These are phyloP conservation scores for Clavelina lepadiformis DNA, from an alignment of 23 tunicate genomes.

Conservation along the genomic window DNA sequence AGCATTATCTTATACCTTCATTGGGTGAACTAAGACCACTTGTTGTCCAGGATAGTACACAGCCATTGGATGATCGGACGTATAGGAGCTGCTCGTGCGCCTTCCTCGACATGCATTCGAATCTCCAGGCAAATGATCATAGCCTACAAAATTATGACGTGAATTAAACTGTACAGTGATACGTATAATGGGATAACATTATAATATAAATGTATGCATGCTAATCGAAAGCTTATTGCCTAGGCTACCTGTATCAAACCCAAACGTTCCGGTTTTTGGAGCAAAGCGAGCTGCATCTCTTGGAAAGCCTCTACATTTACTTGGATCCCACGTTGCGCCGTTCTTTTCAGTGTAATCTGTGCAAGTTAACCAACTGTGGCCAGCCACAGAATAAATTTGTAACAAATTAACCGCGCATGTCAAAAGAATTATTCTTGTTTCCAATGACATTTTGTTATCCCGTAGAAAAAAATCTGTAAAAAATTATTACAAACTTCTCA, in stretches of 20 bases:
- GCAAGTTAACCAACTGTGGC: slow-evolving; percentile 76
- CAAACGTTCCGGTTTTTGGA: slow-evolving; percentile 1
- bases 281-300: slow-evolving; percentile 13
- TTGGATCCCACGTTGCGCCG: slow-evolving; percentile 37
- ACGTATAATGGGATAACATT: background rate
- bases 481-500: too few relatives aligned
- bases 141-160: slow-evolving; percentile 24
- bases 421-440: too few relatives aligned
- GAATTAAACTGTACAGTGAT: background rate
- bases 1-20: slow-evolving; percentile 66
- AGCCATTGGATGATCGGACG: slow-evolving; percentile 60
- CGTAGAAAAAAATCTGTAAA: too few relatives aligned
- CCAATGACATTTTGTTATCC: too few relatives aligned
- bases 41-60: slow-evolving; percentile 96
- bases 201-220: background rate
- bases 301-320: slow-evolving; percentile 55
- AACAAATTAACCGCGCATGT: too few relatives aligned
- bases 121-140: slow-evolving; percentile 41
- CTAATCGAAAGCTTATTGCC: background rate
- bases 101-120: slow-evolving; percentile 24
- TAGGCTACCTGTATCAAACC: slow-evolving; percentile 10
- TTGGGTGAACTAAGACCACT: slow-evolving; percentile 90
- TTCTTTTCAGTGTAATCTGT: slow-evolving; percentile 72
- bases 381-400: too few relatives aligned
- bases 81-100: slow-evolving; percentile 13